Conservation (phyloP, 2,797 vertebrate species). For the Nannoperca obscura region DNA sequence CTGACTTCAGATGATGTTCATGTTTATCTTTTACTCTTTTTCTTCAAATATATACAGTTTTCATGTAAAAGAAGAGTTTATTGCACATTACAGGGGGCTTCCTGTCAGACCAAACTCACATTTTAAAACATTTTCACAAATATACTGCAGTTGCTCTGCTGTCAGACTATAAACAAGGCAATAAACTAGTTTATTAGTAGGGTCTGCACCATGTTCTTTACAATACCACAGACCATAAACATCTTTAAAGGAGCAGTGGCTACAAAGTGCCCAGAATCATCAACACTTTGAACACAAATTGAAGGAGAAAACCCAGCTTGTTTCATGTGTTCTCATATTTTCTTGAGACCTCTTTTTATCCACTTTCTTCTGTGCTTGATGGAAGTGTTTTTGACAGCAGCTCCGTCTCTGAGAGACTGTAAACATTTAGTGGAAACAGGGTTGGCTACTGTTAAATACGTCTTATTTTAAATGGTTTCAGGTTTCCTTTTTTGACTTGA, state of each 20-base stretch:
- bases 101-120: neutral
- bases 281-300: neutral
- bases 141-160: conserved; percentile 6
- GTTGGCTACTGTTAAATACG: conserved; percentile 48
- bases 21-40: neutral
- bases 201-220: conserved; percentile 32
- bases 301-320: neutral
- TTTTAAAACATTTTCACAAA: neutral
- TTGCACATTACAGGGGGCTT: neutral
- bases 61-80: neutral
- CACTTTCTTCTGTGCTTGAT: neutral
- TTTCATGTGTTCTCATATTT: conserved; percentile 1
- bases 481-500: conserved; percentile 62
- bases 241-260: conserved; percentile 32
- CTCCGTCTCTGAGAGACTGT: conserved; percentile 7
- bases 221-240: conserved; percentile 39
- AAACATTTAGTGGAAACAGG: neutral
- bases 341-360: neutral
- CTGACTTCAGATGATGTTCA: neutral
- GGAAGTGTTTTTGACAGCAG: conserved; percentile 9
- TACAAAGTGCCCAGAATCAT: conserved; percentile 8
- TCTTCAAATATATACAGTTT: neutral
- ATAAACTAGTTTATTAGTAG: conserved; percentile 48
- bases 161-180: conserved; percentile 29
- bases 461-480: conserved; percentile 34